Evolutionary conservation across 2,888 invertebrate species (phyloP), one percentile per base, ranked within the genome.

Genomic region (Craniophora ligustri): DNA sequence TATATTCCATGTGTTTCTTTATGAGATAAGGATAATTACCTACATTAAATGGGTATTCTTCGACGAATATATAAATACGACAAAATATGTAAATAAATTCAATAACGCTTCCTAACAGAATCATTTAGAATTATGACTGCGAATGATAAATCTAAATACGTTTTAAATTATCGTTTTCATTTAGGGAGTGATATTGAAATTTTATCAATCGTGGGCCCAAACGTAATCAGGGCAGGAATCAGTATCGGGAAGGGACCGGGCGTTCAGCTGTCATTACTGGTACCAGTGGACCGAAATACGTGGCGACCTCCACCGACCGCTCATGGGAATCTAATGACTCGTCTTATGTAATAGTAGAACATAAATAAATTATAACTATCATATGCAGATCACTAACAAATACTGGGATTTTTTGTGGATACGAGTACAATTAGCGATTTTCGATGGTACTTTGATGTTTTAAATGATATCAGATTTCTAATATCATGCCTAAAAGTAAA

Each of bases 271-370:
- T 66, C 68, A 62, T 75, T 70, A 74, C 59, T 53, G 45, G 69
- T 65, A 69, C 62, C 62, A 75, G 28, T 45, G 53, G 57, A 71
- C 56, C 57, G 66, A 63, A 61, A 73, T 49, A 30, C 41, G n/a
- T n/a, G n/a, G n/a, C n/a, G n/a, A n/a, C n/a, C n/a, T n/a, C n/a
- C n/a, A n/a, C 47, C 38, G 34, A 67, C 62, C 64, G 47, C 64
- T 73, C 70, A 71, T 56, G 63, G 65, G 54, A 49, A 65, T 68
- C 62, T 77, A 76, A 79, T 74, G 76, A 75, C 67, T 60, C 56
- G 36, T 41, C 46, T 36, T 40, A 30, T n/a, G 38, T 56, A 48
- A n/a, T n/a, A n/a, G n/a, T n/a, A n/a, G n/a, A n/a, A n/a, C n/a
- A n/a, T n/a, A n/a, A n/a, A n/a, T n/a, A n/a, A n/a, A n/a, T n/a